phyloP scores from a whole-genome alignment of 2,113 vertebrate genomes.

The Dissostichus mawsoni region DNA sequence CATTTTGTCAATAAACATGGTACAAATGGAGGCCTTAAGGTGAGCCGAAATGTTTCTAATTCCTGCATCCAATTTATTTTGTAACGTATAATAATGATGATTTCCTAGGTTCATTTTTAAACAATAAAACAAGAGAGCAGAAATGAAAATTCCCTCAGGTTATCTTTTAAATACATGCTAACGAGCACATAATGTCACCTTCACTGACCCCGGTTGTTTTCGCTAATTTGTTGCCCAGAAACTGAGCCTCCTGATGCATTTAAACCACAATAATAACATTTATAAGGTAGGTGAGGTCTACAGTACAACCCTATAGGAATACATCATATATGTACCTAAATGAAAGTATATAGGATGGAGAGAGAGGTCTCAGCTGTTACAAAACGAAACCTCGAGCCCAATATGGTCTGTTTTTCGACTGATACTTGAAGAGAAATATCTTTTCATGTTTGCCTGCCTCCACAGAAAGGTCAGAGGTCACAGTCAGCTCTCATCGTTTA shows the following conservation, averaged over 20 bases:
- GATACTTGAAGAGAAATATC: neutral
- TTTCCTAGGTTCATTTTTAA: neutral
- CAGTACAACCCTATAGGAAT: too few relatives aligned
- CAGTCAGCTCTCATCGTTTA: neutral
- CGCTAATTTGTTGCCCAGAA: too few relatives aligned
- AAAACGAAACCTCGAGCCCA: too few relatives aligned
- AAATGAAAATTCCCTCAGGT: neutral
- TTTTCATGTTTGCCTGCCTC: slow-evolving; percentile 2
- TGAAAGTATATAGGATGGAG: too few relatives aligned
- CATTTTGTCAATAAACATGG: neutral
- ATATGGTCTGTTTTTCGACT: too few relatives aligned
- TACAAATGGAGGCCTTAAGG: neutral
- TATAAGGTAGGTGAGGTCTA: too few relatives aligned
- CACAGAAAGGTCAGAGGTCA: slow-evolving; percentile 36
- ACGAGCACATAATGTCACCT: neutral
- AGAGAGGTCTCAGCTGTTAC: too few relatives aligned
- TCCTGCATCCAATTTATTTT: neutral
- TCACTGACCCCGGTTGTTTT: too few relatives aligned
- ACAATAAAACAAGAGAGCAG: neutral
- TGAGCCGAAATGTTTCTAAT: neutral
- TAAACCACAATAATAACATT: too few relatives aligned
- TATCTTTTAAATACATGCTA: neutral
- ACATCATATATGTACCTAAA: too few relatives aligned
- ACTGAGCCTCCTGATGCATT: too few relatives aligned
- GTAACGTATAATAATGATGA: neutral